A percentile compares a stretch with the other conserved stretches of the same genome.
Evolutionary conservation across 2,888 invertebrate genomes (phyloP).

Genomic region (Beris chalybata): DNA sequence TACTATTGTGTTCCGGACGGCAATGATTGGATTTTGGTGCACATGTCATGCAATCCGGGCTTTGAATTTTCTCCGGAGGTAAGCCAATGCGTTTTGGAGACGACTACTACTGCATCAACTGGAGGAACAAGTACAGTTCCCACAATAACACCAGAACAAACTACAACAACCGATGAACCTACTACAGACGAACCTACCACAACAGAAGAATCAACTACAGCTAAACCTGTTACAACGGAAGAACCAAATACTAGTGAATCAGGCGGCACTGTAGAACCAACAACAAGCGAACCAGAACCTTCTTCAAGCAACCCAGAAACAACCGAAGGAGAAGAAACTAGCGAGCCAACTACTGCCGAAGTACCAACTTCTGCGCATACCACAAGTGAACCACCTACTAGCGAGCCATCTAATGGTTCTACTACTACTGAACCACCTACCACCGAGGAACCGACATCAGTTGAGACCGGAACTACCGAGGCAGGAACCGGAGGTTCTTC

Average conservation of each 20-base stretch:
- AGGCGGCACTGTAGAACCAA: not conserved
- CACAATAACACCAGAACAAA: not conserved
- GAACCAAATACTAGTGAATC: not conserved
- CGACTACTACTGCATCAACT: not conserved
- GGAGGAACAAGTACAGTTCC: not conserved
- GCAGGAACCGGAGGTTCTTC: not conserved
- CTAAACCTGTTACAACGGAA: not conserved
- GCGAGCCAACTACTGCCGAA: not conserved
- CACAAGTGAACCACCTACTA: not conserved
- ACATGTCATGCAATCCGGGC: constrained; percentile 6
- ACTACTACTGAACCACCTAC: not conserved
- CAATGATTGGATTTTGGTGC: not conserved
- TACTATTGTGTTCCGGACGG: constrained; percentile 11
- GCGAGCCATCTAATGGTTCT: too few relatives aligned
- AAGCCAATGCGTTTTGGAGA: not conserved
- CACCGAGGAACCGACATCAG: not conserved
- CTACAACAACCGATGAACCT: not conserved
- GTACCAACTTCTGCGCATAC: not conserved
- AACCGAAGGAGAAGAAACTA: not conserved
- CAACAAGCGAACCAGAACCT: not conserved
- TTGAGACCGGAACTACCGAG: not conserved
- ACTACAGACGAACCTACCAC: not conserved
- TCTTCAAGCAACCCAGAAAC: not conserved
- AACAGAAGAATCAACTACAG: not conserved
- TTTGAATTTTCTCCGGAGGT: not conserved